phyloP scores from a whole-genome alignment of 2,113 vertebrate species.

The Scopus umbretta region DNA sequence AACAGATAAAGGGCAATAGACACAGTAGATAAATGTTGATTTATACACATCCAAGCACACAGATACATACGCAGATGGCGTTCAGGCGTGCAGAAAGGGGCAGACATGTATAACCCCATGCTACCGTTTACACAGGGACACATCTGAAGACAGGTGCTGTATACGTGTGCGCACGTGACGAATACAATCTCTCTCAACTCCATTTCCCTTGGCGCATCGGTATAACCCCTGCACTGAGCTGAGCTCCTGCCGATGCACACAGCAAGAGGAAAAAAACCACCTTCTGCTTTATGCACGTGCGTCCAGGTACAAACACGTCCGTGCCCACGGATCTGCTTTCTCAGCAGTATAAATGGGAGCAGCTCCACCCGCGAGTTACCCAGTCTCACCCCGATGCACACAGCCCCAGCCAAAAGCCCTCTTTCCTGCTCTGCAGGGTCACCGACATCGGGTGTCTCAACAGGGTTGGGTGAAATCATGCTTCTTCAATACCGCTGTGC shows the following conservation, averaged over 20 bases:
- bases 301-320: not conserved
- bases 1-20: slow-evolving; percentile 28
- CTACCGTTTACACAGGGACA: rapidly evolving
- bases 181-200: not conserved
- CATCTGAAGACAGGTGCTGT: not conserved
- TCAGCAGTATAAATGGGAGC: not conserved
- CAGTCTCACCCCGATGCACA: not conserved
- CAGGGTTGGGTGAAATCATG: not conserved
- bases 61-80: not conserved
- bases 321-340: not conserved
- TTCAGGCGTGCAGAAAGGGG: not conserved
- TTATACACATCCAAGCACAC: not conserved
- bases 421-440: not conserved
- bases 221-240: not conserved
- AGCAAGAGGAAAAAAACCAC: not conserved
- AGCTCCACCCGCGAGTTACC: not conserved
- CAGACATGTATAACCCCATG: not conserved
- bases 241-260: not conserved
- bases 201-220: not conserved
- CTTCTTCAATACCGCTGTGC: not conserved
- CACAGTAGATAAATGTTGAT: slow-evolving; percentile 18
- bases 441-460: not conserved
- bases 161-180: rapidly evolving
- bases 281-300: rapidly evolving
- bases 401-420: not conserved